Conservation (phyloP, 2,888 invertebrate genomes). For the Allygus modestus region DNA sequence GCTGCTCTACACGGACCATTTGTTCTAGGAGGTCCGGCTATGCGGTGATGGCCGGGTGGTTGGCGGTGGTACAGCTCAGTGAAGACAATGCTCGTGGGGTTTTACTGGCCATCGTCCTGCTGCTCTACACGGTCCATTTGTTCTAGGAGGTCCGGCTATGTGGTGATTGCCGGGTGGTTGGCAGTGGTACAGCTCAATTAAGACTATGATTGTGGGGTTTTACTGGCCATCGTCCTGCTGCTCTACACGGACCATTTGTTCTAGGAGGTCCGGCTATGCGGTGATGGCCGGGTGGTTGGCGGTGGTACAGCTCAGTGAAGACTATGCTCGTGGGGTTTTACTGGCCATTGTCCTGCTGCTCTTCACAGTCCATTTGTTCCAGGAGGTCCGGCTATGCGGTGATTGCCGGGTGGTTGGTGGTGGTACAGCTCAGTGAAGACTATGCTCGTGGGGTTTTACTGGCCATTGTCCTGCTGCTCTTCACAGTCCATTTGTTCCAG, state of each 20-base stretch:
- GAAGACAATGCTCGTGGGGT: constrained; percentile 79
- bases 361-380: constrained; percentile 53
- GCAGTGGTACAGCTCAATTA: too few relatives aligned
- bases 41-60: constrained; percentile 55
- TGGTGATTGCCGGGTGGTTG: background rate
- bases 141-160: background rate
- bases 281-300: constrained; percentile 57
- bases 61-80: constrained; percentile 73
- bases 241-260: constrained; percentile 57
- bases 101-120: constrained; percentile 71
- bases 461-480: constrained; percentile 77
- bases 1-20: constrained; percentile 53
- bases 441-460: constrained; percentile 75
- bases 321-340: too few relatives aligned
- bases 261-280: too few relatives aligned
- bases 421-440: constrained; percentile 78
- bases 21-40: too few relatives aligned
- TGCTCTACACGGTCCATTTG: constrained; percentile 77
- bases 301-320: too few relatives aligned
- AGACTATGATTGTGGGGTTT: background rate
- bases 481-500: constrained; percentile 75
- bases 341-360: too few relatives aligned
- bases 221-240: too few relatives aligned
- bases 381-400: too few relatives aligned
- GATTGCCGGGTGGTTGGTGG: constrained; percentile 54